Conservation (phyloP, 2,888 invertebrate species). For the Phaonia tiefii region DNA sequence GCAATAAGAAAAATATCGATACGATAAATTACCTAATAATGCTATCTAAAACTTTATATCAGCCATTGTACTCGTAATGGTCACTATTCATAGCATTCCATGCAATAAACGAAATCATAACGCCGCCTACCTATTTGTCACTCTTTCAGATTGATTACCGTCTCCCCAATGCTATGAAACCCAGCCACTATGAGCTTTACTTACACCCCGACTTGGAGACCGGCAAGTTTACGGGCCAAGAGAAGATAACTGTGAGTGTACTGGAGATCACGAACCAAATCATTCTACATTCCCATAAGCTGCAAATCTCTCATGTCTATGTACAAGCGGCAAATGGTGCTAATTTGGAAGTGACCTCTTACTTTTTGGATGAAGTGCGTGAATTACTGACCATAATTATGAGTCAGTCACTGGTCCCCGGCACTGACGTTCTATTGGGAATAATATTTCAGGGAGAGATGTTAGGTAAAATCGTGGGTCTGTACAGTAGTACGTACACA, state of each 20-base stretch:
- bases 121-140: no score
- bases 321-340: constrained; percentile 46
- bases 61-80: no score
- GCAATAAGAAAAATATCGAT: no score
- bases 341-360: constrained; percentile 56
- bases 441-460: constrained; percentile 85
- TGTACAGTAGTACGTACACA: constrained; percentile 86
- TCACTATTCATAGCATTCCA: no score
- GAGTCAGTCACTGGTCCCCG: constrained; percentile 71
- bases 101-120: no score
- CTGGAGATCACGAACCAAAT: constrained; percentile 80
- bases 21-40: no score
- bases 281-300: constrained; percentile 83
- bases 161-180: constrained; percentile 83
- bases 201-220: constrained; percentile 85
- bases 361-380: constrained; percentile 67
- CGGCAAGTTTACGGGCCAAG: constrained; percentile 83
- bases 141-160: constrained; percentile 75
- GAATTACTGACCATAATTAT: constrained; percentile 74
- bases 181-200: constrained; percentile 85
- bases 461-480: constrained; percentile 86
- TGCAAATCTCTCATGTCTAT: constrained; percentile 78
- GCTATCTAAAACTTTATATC: no score
- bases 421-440: constrained; percentile 81
- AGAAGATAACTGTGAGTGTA: constrained; percentile 81